These are phyloP conservation scores for Meriones unguiculatus DNA, from an alignment of 2,113 vertebrate species.

Conservation along the genomic window DNA sequence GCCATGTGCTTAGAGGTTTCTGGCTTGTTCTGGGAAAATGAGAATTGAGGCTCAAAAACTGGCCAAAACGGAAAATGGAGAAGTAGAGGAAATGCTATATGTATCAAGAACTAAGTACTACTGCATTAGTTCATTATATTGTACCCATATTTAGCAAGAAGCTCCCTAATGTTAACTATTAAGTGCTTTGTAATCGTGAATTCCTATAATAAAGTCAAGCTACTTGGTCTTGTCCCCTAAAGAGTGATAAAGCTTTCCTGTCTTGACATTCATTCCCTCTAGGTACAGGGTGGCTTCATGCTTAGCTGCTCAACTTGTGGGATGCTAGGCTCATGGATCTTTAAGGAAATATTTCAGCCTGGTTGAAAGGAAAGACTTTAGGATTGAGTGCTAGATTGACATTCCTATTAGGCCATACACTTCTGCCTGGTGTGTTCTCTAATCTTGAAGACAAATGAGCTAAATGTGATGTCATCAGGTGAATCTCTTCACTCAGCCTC, in stretches of 20 bases:
- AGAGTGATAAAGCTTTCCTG: background rate
- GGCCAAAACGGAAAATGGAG: background rate
- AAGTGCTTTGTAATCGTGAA: background rate
- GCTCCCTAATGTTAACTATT: background rate
- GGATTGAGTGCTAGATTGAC: background rate
- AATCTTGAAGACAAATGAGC: background rate
- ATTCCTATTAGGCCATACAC: background rate
- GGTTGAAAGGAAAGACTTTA: background rate
- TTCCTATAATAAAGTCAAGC: slow-evolving; percentile 22
- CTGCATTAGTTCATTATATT: background rate
- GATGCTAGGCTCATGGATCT: background rate
- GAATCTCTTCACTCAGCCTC: slow-evolving; percentile 37
- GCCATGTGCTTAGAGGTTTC: background rate
- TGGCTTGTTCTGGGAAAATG: background rate
- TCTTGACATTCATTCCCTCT: background rate
- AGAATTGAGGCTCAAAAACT: background rate
- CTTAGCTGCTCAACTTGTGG: background rate
- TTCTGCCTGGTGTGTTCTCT: slow-evolving; percentile 11
- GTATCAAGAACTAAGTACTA: background rate
- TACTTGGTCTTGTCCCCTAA: background rate
- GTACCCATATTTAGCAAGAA: background rate
- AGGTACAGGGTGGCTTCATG: background rate
- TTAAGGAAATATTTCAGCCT: slow-evolving; percentile 35
- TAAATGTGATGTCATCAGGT: background rate
- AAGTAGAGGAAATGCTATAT: background rate